Evolutionary conservation across 2,113 vertebrate genomes (phyloP).

Genomic region (Procapra przewalskii): DNA sequence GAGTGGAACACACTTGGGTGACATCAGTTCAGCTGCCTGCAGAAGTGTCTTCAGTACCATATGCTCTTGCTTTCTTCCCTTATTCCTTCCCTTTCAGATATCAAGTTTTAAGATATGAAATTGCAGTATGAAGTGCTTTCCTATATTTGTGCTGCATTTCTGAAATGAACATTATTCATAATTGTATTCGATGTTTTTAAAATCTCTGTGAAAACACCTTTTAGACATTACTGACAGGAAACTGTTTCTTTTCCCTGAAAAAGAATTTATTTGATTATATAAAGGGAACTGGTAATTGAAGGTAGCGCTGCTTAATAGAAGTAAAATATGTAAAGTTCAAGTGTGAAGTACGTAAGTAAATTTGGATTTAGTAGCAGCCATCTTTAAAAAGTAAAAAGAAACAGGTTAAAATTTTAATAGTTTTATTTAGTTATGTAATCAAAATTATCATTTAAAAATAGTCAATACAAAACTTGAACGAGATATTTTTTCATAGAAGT

Average conservation of each 20-base stretch:
- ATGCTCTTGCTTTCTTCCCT: neutral
- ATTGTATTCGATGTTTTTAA: neutral
- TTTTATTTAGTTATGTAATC: neutral
- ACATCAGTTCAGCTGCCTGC: neutral
- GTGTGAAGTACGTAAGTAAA: neutral
- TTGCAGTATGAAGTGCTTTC: neutral
- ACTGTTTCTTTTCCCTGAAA: neutral
- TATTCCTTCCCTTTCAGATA: neutral
- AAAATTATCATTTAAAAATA: neutral
- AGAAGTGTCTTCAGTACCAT: neutral
- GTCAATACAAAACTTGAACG: neutral
- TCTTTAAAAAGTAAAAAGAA: constrained; percentile 15
- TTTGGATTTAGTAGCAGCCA: neutral
- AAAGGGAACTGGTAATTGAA: neutral
- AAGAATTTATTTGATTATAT: neutral
- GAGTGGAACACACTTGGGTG: neutral
- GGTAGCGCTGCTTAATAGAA: neutral
- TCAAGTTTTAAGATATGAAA: constrained; percentile 4
- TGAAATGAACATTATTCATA: neutral
- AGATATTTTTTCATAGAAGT: neutral
- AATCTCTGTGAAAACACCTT: neutral
- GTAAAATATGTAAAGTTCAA: neutral
- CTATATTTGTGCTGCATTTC: neutral
- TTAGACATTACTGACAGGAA: neutral
- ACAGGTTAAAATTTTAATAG: neutral